Evolutionary conservation across 2,113 vertebrate species (phyloP), one percentile per base, ranked within the genome.

Genomic region (Melanerpes aurifrons): DNA sequence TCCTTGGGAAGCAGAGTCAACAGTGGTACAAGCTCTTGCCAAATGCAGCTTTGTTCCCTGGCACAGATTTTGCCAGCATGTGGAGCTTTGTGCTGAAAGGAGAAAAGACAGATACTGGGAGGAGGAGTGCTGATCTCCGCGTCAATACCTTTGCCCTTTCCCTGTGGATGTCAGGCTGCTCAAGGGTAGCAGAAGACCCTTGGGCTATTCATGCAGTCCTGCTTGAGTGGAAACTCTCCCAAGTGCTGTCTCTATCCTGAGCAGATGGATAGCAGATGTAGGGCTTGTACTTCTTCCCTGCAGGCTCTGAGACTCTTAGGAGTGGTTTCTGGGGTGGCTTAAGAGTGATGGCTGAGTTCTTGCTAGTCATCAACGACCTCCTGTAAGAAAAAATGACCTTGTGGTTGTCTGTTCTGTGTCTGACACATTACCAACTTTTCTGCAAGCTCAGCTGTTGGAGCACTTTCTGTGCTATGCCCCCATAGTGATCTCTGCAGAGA

Each of bases 251-350:
- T 22, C 58, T 0, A 9, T 56, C n/a, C 37, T 50, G 35, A 0
- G 2, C 6, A 0, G 3, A 3, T 1, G 3, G 2, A 3, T 1
- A 3, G n/a, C 25, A 37, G 26, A 28, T 5, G 1, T 4, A 25
- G 48, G 63, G 31, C 1, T 7, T 50, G n/a, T 50, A 7, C 35
- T 15, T 25, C 43, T 87, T 11, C 66, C 28, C 37, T 35, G 9
- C 0, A 1, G 53, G 3, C n/a, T 40, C 79, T 45, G 1, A 35
- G 21, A 29, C 9, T 12, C 37, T 8, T 29, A 37, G 15, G 31
- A 8, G 29, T 64, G 37, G 15, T 63, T 40, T 66, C 58, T 80
- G 37, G 31, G 35, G 10, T 70, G 47, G 22, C 66, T 69, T 35
- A 26, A 32, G 21, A 18, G 40, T 43, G 47, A 9, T 0, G 1